Conservation (phyloP, 2,797 vertebrate genomes). For the Bradypodion pumilum region DNA sequence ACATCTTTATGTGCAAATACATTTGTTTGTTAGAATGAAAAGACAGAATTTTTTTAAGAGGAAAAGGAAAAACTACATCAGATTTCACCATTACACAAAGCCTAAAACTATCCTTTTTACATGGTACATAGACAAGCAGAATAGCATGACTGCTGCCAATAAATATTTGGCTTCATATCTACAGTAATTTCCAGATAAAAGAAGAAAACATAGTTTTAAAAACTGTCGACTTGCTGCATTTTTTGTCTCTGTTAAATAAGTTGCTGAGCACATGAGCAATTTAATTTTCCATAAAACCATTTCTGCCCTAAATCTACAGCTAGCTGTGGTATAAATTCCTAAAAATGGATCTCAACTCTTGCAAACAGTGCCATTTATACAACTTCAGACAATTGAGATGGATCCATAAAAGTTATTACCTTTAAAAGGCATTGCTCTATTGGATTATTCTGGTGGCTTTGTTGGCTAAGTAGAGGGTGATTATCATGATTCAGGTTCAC, state of each 20-base stretch:
- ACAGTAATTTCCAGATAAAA: not conserved
- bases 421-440: conserved; percentile 47
- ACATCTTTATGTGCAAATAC: not conserved
- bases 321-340: conserved; percentile 3
- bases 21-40: not conserved
- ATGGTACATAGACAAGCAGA: not conserved
- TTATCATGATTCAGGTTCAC: conserved; percentile 25
- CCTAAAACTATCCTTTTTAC: not conserved
- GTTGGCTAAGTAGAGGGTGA: not conserved
- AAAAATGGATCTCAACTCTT: conserved; percentile 44
- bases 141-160: not conserved
- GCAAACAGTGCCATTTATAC: conserved; percentile 22
- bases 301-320: conserved; percentile 15
- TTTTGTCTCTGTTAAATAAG: conserved; percentile 27
- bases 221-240: not conserved
- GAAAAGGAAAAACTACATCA: not conserved
- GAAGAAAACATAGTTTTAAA: not conserved
- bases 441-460: conserved; percentile 1
- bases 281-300: conserved; percentile 38
- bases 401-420: conserved; percentile 28
- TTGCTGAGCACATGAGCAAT: conserved; percentile 15
- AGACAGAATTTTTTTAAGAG: not conserved
- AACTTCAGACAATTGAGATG: conserved; percentile 34
- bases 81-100: not conserved
- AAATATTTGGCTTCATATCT: not conserved